phyloP scores from a whole-genome alignment of 2,797 vertebrate genomes.

The Prunella strophiata region DNA sequence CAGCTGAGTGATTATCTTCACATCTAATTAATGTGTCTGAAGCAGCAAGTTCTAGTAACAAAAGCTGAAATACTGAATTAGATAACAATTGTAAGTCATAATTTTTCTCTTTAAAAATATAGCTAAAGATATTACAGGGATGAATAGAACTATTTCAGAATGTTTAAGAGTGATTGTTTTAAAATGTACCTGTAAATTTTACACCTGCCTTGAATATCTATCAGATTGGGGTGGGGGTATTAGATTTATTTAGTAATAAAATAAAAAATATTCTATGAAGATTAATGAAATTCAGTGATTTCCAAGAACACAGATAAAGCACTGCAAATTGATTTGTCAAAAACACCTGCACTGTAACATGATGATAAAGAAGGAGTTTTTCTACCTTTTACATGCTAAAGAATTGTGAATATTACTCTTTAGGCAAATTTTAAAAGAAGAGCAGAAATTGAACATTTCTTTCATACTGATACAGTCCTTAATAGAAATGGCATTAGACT shows the following conservation, averaged over 20 bases:
- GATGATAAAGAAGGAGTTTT: not conserved
- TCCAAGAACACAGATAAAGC: not conserved
- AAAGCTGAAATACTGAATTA: not conserved
- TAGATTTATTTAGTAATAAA: not conserved
- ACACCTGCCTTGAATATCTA: not conserved
- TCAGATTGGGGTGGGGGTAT: not conserved
- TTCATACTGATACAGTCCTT: not conserved
- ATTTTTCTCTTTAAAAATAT: not conserved
- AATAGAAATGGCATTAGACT: not conserved
- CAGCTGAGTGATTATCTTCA: not conserved
- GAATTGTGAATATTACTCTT: not conserved
- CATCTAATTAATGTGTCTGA: slow-evolving; percentile 5
- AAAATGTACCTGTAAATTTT: not conserved
- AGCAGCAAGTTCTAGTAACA: not conserved
- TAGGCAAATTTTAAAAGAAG: not conserved
- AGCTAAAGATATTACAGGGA: not conserved
- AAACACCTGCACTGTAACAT: not conserved
- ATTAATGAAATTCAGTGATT: not conserved
- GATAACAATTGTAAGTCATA: not conserved
- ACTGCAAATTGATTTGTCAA: not conserved
- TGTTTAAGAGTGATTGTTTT: not conserved
- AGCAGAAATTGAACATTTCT: not conserved
- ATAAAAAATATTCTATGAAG: not conserved
- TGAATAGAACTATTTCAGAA: not conserved
- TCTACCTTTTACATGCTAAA: not conserved